Evolutionary conservation across 2,797 vertebrate species (phyloP).

Genomic region (Scomberomorus guttatus): DNA sequence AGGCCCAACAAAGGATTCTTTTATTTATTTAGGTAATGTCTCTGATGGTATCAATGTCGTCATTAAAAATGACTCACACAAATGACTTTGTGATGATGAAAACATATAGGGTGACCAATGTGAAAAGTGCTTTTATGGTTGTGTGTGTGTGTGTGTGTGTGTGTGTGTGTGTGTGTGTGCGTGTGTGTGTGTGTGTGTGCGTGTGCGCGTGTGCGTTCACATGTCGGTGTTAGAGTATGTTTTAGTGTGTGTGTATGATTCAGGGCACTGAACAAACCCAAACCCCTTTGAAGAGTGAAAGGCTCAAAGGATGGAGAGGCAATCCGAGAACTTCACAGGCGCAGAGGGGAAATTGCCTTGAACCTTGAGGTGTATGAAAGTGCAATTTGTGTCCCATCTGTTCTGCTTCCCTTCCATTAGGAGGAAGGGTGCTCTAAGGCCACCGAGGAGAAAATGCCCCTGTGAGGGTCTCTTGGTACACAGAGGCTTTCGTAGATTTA

Average conservation of each 20-base stretch:
- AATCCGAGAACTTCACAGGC: constrained; percentile 88
- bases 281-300: constrained; percentile 87
- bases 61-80: constrained; percentile 48
- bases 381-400: constrained; percentile 90
- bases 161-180: constrained; percentile 17
- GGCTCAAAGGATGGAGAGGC: constrained; percentile 88
- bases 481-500: constrained; percentile 77
- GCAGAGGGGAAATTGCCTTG: constrained; percentile 87
- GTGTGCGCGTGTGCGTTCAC: constrained; percentile 34
- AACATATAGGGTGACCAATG: constrained; percentile 51
- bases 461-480: constrained; percentile 79
- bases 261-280: constrained; percentile 80
- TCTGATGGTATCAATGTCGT: constrained; percentile 49
- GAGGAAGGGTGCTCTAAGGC: constrained; percentile 84
- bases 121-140: constrained; percentile 53
- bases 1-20: constrained; percentile 34
- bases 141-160: constrained; percentile 22
- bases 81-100: constrained; percentile 50
- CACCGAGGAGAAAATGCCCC: constrained; percentile 82
- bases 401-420: constrained; percentile 88
- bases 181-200: constrained; percentile 52
- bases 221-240: constrained; percentile 7
- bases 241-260: constrained; percentile 54
- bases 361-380: constrained; percentile 88
- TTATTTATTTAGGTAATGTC: constrained; percentile 35